A percentile compares a stretch with the other conserved stretches of the same genome.
Evolutionary conservation across 2,888 invertebrate species (phyloP).

Genomic region (Dryobota labecula): DNA sequence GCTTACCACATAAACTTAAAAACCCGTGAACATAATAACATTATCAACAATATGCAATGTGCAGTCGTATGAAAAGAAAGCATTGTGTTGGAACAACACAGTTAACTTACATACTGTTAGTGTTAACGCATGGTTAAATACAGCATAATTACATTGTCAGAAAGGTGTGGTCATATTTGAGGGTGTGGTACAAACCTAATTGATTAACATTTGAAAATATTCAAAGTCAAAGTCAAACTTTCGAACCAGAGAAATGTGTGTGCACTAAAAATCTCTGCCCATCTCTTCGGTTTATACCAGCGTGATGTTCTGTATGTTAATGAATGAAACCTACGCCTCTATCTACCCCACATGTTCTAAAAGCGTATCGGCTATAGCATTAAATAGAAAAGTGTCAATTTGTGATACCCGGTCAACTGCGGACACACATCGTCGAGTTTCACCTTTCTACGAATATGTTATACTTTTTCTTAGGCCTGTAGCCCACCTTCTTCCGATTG

Average conservation of each 20-base stretch:
- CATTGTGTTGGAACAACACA: slow-evolving; percentile 44
- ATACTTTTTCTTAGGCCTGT: slow-evolving; percentile 6
- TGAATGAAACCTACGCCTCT: background rate
- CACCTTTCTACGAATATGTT: slow-evolving; percentile 1
- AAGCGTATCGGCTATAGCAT: slow-evolving; percentile 37
- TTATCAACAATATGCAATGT: slow-evolving; percentile 38
- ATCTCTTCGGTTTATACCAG: too few species aligned
- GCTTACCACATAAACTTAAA: background rate
- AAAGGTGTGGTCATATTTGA: too few species aligned
- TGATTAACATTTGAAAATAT: too few species aligned
- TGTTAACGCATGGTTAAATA: slow-evolving; percentile 7
- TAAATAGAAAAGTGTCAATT: slow-evolving; percentile 55
- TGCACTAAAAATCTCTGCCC: background rate
- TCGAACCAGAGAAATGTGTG: too few species aligned
- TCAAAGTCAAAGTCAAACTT: too few species aligned
- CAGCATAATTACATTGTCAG: background rate
- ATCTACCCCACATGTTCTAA: slow-evolving; percentile 36
- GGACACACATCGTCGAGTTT: slow-evolving; percentile 8
- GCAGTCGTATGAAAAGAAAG: slow-evolving; percentile 37
- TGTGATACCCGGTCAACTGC: slow-evolving; percentile 34
- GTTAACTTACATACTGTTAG: slow-evolving; percentile 21
- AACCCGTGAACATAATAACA: background rate
- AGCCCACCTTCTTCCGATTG: too few species aligned
- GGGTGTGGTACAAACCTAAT: too few species aligned
- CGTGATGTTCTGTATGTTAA: slow-evolving; percentile 16